These are phyloP conservation scores for Gryllus bimaculatus DNA, from an alignment of 1,140 invertebrate genomes.

Conservation along the genomic window DNA sequence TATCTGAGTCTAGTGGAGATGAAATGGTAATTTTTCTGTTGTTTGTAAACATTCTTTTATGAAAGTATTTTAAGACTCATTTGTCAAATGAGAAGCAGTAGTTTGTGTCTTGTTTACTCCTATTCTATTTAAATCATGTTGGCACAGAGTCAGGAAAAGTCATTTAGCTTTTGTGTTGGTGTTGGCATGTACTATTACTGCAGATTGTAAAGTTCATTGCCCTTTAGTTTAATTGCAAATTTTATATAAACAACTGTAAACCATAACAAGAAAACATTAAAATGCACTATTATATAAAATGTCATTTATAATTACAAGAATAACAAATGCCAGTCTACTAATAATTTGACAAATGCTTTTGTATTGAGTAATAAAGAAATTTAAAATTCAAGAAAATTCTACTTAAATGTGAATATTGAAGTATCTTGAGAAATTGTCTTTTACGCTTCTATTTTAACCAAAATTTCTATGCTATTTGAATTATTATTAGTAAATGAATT, in stretches of 20 bases:
- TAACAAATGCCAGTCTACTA: no score
- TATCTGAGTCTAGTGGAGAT: conserved; percentile 18
- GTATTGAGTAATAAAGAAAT: no score
- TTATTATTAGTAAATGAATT: no score
- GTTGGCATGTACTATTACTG: background rate
- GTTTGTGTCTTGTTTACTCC: background rate
- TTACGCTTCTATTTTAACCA: no score
- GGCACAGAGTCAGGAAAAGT: background rate
- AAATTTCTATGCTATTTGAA: no score
- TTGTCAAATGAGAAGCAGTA: background rate
- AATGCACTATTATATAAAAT: conserved; percentile 1
- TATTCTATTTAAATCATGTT: background rate
- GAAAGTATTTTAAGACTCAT: background rate
- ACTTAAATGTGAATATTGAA: no score
- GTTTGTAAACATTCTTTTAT: background rate
- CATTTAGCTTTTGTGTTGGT: background rate
- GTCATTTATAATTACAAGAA: background rate
- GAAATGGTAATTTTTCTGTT: conserved; percentile 15
- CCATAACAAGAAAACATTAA: no score
- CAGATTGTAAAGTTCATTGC: background rate
- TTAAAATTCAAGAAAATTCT: no score
- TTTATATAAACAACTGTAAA: background rate
- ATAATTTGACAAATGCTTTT: no score
- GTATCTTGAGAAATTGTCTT: no score
- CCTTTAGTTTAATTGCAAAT: no score